These are phyloP conservation scores for Amyelois transitella DNA, from an alignment of 1,140 invertebrate genomes.

Conservation along the genomic window DNA sequence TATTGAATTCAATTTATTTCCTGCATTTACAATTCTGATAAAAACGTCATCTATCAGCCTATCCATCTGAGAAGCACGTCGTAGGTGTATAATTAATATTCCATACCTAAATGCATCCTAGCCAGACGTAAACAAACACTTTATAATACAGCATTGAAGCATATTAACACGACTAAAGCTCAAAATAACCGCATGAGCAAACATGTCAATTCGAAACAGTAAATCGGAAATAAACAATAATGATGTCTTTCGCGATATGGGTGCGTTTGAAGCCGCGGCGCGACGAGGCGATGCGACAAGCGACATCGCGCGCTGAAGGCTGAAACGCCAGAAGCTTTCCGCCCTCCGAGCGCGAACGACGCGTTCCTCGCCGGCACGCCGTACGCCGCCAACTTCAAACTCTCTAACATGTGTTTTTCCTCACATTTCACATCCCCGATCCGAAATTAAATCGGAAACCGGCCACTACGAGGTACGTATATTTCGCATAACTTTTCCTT, in stretches of 20 bases:
- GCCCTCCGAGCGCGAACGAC: conserved; percentile 24
- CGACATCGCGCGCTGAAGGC: not conserved
- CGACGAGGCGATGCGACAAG: conserved; percentile 1
- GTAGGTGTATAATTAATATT: too few species aligned
- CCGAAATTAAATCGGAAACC: conserved; percentile 13
- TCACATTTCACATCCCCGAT: conserved; percentile 4
- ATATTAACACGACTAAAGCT: not conserved
- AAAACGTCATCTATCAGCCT: too few species aligned
- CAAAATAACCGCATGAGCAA: not conserved
- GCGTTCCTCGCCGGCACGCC: conserved; percentile 16
- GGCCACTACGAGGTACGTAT: conserved; percentile 21
- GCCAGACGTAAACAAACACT: not conserved
- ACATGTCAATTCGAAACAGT: not conserved
- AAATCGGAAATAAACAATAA: conserved; percentile 3
- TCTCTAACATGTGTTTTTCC: conserved; percentile 11
- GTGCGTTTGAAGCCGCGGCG: conserved; percentile 1
- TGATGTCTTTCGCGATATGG: not conserved
- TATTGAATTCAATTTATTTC: too few species aligned
- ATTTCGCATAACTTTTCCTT: conserved; percentile 17
- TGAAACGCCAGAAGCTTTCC: conserved; percentile 26
- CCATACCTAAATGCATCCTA: not conserved
- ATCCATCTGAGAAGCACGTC: too few species aligned
- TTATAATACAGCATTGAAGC: not conserved
- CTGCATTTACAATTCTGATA: too few species aligned
- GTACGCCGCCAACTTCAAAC: conserved; percentile 7